phyloP scores from a whole-genome alignment of 2,113 vertebrate genomes.

The Chionomys nivalis region DNA sequence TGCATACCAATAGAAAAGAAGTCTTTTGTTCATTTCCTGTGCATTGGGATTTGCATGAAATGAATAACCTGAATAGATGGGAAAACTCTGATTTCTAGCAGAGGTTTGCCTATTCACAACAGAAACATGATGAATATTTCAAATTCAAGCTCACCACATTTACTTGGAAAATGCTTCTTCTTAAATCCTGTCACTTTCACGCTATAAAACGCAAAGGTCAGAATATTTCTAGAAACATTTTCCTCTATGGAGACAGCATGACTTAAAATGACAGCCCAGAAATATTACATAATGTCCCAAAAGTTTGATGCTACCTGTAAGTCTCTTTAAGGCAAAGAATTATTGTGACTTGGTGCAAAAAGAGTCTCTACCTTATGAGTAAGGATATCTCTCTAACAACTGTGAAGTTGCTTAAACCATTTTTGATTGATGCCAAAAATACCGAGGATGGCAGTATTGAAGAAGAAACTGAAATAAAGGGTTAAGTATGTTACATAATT shows the following conservation, averaged over 20 bases:
- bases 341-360: conserved; percentile 27
- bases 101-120: conserved; percentile 68
- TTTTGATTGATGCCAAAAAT: neutral
- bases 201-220: conserved; percentile 67
- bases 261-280: conserved; percentile 44
- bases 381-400: neutral
- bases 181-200: conserved; percentile 74
- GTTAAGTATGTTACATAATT: accelerated
- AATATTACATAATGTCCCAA: neutral
- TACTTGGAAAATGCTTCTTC: conserved; percentile 58
- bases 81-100: conserved; percentile 69
- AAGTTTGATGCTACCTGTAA: conserved; percentile 29
- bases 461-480: neutral
- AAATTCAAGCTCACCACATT: conserved; percentile 65
- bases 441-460: neutral
- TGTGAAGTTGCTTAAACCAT: neutral
- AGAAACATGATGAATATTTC: conserved; percentile 76
- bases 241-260: conserved; percentile 45
- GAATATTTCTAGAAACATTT: conserved; percentile 74
- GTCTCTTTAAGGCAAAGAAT: neutral
- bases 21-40: conserved; percentile 73
- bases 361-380: neutral
- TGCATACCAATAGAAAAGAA: conserved; percentile 64
- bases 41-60: conserved; percentile 77
- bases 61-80: conserved; percentile 72